Evolutionary conservation across 2,113 vertebrate species (phyloP).

Genomic region (Hypanus sabinus): DNA sequence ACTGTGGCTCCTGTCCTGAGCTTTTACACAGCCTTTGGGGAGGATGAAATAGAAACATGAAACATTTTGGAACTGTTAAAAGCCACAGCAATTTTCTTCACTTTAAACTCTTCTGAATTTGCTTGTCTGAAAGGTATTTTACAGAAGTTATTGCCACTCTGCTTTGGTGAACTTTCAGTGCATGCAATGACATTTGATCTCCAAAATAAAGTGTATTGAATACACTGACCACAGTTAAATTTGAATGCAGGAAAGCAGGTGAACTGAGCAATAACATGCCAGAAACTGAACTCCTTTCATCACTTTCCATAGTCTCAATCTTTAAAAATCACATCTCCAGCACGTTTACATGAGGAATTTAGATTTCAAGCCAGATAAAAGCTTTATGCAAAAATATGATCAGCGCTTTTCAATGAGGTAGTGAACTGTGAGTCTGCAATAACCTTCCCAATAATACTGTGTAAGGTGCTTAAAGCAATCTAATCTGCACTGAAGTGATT

Average conservation of each 20-base stretch:
- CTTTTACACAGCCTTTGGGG: not conserved
- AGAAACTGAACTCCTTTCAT: not conserved
- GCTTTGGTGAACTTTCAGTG: not conserved
- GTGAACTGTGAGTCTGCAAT: not conserved
- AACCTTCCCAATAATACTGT: conserved; percentile 3
- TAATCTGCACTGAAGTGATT: conserved; percentile 3
- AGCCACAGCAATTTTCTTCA: not conserved
- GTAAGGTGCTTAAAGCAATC: not conserved
- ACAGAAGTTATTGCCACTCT: not conserved
- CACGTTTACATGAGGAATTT: not conserved
- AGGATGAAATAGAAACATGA: not conserved
- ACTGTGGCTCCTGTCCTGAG: not conserved
- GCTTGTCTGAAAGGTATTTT: not conserved
- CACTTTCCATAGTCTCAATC: too few relatives aligned
- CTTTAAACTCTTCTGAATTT: not conserved
- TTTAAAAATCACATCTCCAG: not conserved
- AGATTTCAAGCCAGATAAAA: not conserved
- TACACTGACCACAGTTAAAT: not conserved
- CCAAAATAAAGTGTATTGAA: not conserved
- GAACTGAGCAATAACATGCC: not conserved
- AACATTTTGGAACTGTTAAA: not conserved
- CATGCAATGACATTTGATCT: too few relatives aligned
- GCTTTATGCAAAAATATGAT: not conserved
- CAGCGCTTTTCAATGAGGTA: not conserved
- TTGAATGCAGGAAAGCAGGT: not conserved